A percentile compares a stretch with the other conserved stretches of the same genome.
Conservation (phyloP, 2,113 vertebrate genomes). For the Pelvicachromis taeniatus region DNA sequence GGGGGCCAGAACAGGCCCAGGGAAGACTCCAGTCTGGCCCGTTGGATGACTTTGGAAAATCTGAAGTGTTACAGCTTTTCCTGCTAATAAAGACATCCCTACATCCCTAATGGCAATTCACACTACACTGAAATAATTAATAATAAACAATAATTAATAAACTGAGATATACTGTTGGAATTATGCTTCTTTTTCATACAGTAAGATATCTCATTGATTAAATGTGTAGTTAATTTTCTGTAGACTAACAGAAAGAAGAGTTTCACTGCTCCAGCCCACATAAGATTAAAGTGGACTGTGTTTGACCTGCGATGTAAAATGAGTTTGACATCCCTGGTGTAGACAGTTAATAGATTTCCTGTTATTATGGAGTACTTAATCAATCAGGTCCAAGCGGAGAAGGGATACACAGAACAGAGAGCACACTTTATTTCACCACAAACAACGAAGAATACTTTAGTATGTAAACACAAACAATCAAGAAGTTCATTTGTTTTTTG, state of each 20-base stretch:
- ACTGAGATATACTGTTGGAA: background rate
- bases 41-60: background rate
- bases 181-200: background rate
- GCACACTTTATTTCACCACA: background rate
- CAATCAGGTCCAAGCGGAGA: background rate
- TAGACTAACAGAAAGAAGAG: background rate
- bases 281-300: background rate
- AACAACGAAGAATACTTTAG: background rate
- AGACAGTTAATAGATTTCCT: background rate
- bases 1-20: background rate
- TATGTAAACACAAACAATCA: background rate
- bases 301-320: background rate
- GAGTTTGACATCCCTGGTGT: background rate
- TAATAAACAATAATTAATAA: background rate
- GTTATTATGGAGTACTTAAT: background rate
- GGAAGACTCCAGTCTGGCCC: background rate
- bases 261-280: background rate
- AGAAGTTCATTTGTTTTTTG: background rate
- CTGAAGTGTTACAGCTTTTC: background rate
- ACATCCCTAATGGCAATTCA: background rate
- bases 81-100: background rate
- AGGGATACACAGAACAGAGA: background rate
- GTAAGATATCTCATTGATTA: background rate
- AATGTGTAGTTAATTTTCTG: background rate
- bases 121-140: background rate